Base-by-base conservation (phyloP, 2,797 vertebrate species). In the Fringilla coelebs region DNA sequence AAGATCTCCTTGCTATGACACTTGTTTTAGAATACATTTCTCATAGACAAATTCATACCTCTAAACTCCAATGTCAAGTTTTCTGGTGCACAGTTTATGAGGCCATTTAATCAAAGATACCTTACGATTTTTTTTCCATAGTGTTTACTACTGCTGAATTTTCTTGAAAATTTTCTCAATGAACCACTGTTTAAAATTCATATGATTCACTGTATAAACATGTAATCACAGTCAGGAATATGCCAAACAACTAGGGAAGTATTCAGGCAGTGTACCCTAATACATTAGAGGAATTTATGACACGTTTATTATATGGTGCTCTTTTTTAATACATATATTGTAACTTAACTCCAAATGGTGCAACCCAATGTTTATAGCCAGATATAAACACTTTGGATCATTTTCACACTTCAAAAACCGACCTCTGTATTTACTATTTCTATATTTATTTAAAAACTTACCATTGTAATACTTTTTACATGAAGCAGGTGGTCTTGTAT, bases 251-350 rank as follows among this genome's bases (percentile, higher is more conserved):
- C 14, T 46, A 11, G 13, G 7, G 13, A 49, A 54, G 12, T 17
- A 45, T 36, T 58, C 25, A 49, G 12, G 22, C 1, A 0, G 1
- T 67, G 19, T 31, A 24, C 20, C 13, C 7, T 21, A 52, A 6
- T 41, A 15, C 16, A 34, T 67, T 29, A 51, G 13, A 83, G 24
- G 7, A 16, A 7, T 49, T 75, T 43, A 55, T 8, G 15, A 8
- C 40, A 51, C 2, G 11, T 38, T 67, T 63, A 55, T 3, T 4
- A 60, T 36, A 72, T 18, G 1, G 25, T 43, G 6, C n/a, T 40
- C 6, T 58, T 85, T 63, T 58, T 21, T 25, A 61, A 62, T 36
- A 13, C 6, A 0, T 70, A 2, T 66, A 26, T 22, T 83, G 19
- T 25, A 68, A 76, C 52, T 11, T 76, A 22, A 11, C 4, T 65